These are phyloP conservation scores for Drosophila leontia DNA, from an alignment of 1,140 invertebrate genomes.

Conservation along the genomic window DNA sequence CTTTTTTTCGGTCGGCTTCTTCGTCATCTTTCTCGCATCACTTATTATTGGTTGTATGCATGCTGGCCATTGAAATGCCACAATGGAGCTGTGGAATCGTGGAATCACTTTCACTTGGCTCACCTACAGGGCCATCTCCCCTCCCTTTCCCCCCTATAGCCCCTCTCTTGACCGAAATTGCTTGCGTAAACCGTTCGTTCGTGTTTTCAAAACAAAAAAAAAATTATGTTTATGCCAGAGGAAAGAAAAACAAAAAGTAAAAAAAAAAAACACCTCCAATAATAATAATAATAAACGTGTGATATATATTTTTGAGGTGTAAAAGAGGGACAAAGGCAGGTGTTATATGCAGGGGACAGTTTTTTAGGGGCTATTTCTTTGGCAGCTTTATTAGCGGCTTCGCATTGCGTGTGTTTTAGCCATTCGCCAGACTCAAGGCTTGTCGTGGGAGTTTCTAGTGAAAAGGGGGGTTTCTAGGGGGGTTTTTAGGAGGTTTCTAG, in stretches of 20 bases:
- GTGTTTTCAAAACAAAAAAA: constrained; percentile 46
- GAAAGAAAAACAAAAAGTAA: constrained; percentile 20
- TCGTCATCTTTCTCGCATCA: constrained; percentile 40
- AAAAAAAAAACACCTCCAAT: constrained; percentile 19
- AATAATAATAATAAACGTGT: constrained; percentile 49
- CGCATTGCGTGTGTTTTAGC: constrained; percentile 23
- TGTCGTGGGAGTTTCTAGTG: background rate
- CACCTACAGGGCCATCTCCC: constrained; percentile 25
- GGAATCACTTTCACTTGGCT: constrained; percentile 71
- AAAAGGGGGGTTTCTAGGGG: background rate
- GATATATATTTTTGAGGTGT: background rate
- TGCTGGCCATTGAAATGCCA: constrained; percentile 58
- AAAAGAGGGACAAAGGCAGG: background rate
- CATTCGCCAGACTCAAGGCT: constrained; percentile 15
- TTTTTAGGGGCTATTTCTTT: constrained; percentile 6
- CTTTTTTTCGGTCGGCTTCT: constrained; percentile 25
- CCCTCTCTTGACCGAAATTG: constrained; percentile 34
- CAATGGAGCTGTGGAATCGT: constrained; percentile 23
- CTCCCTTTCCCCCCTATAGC: no score
- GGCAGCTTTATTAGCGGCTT: constrained; percentile 47
- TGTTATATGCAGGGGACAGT: constrained; percentile 28
- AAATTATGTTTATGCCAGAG: constrained; percentile 37
- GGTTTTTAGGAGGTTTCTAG: background rate
- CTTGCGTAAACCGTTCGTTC: constrained; percentile 72
- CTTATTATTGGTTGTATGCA: constrained; percentile 42